A percentile compares a stretch with the other conserved stretches of the same genome.
These are phyloP conservation scores for Chelonus insularis DNA, from an alignment of 1,140 invertebrate genomes.

Conservation along the genomic window DNA sequence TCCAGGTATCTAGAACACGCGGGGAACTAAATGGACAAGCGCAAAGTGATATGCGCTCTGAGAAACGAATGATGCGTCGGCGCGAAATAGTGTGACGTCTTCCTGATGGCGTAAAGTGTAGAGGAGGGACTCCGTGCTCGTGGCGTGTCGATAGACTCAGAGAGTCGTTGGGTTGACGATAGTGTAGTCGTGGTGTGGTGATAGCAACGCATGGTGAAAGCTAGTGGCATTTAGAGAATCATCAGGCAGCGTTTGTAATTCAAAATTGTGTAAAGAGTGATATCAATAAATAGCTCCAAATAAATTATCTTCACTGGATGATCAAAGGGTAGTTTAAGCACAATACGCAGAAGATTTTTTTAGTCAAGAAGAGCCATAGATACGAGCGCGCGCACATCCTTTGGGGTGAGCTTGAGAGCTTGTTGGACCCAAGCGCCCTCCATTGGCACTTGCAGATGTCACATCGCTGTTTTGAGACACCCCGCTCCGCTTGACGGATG, in stretches of 20 bases:
- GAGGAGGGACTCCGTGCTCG: slow-evolving; percentile 7
- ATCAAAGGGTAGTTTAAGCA: too few relatives aligned
- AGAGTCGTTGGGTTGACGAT: slow-evolving; percentile 3
- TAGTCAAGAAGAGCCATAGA: not conserved
- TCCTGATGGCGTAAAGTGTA: slow-evolving; percentile 5
- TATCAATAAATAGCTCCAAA: too few relatives aligned
- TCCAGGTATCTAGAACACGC: slow-evolving; percentile 1
- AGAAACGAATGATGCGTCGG: slow-evolving; percentile 1
- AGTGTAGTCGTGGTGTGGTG: slow-evolving; percentile 12
- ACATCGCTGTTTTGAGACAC: slow-evolving; percentile 44
- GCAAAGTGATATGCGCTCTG: slow-evolving; percentile 8
- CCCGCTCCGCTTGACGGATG: slow-evolving; percentile 48
- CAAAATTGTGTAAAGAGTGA: too few relatives aligned
- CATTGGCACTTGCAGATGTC: slow-evolving; percentile 13
- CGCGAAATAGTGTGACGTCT: slow-evolving; percentile 22
- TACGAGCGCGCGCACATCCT: slow-evolving; percentile 46
- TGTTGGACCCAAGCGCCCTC: slow-evolving; percentile 33
- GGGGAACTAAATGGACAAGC: not conserved
- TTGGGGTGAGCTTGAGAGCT: slow-evolving; percentile 25
- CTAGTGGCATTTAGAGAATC: not conserved
- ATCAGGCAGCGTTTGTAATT: not conserved
- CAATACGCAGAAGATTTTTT: not conserved
- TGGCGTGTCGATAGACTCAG: slow-evolving; percentile 4
- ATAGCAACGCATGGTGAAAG: not conserved
- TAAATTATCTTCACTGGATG: too few relatives aligned